These are phyloP conservation scores for Brachypteracias leptosomus DNA, from an alignment of 2,113 vertebrate genomes.

Conservation along the genomic window DNA sequence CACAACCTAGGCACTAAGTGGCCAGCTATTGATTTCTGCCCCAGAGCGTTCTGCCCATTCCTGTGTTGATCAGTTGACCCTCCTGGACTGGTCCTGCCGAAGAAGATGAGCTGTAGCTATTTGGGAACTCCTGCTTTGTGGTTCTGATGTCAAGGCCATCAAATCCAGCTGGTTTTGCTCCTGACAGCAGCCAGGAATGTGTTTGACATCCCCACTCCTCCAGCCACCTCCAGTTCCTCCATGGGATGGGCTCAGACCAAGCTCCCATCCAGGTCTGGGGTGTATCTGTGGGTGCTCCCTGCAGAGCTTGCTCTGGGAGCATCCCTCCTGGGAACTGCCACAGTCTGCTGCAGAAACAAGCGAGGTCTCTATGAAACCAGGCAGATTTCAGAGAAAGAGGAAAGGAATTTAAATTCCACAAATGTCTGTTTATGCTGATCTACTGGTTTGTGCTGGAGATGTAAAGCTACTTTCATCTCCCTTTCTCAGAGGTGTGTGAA, in stretches of 20 bases:
- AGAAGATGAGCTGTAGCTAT: background rate
- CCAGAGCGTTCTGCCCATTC: background rate
- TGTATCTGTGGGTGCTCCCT: background rate
- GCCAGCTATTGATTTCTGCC: background rate
- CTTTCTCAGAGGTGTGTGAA: background rate
- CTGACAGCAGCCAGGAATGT: background rate
- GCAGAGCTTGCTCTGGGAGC: background rate
- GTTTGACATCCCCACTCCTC: background rate
- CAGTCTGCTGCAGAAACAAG: background rate
- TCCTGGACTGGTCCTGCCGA: background rate
- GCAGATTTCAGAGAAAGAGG: background rate
- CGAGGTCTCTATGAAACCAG: background rate
- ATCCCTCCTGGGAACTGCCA: background rate
- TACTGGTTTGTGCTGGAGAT: background rate
- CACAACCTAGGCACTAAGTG: background rate
- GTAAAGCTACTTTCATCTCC: background rate
- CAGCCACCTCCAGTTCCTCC: background rate
- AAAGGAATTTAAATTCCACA: background rate
- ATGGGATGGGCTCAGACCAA: background rate
- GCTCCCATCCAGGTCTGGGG: background rate
- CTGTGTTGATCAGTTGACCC: accelerated
- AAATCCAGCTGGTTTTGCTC: background rate
- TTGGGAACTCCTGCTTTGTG: background rate
- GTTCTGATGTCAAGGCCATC: background rate
- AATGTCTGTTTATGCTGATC: background rate